Percentiles rank a stretch among this genome's conserved stretches.
These are phyloP conservation scores for Nysson spinosus DNA, from an alignment of 2,888 invertebrate species.

Conservation along the genomic window DNA sequence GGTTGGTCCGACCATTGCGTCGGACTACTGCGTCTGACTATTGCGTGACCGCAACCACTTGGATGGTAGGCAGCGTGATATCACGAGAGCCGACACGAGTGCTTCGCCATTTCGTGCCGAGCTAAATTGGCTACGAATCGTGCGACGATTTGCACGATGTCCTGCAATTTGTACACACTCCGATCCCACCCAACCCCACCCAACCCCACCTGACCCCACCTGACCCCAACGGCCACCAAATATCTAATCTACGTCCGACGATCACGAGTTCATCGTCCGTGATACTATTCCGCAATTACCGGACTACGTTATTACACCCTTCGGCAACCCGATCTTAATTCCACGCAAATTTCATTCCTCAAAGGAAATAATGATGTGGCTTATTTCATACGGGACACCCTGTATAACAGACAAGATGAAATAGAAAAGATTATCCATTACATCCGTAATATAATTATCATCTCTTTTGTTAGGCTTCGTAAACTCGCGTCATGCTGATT, in stretches of 20 bases:
- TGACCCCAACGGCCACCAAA: constrained; percentile 2
- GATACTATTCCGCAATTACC: constrained; percentile 10
- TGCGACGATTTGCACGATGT: constrained; percentile 42
- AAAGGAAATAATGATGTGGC: no score
- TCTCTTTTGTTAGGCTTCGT: no score
- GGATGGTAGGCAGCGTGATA: constrained; percentile 21
- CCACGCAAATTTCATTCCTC: no score
- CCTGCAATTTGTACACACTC: constrained; percentile 27
- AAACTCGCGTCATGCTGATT: no score
- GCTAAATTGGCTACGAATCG: constrained; percentile 45
- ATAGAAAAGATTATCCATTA: no score
- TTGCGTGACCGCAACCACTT: constrained; percentile 58
- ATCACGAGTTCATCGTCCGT: constrained; percentile 15
- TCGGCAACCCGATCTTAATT: no score
- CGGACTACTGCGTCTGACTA: no score
- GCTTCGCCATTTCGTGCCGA: constrained; percentile 38
- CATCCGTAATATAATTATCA: no score
- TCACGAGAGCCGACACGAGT: constrained; percentile 28
- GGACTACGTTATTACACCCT: no score
- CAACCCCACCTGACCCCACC: neutral
- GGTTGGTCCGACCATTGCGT: constrained; percentile 33
- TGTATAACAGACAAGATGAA: no score
- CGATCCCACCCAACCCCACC: neutral
- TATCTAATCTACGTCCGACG: constrained; percentile 17
- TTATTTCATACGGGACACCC: no score